Evolutionary conservation across 2,797 vertebrate genomes (phyloP).

Genomic region (Pyrrhura leucotis): DNA sequence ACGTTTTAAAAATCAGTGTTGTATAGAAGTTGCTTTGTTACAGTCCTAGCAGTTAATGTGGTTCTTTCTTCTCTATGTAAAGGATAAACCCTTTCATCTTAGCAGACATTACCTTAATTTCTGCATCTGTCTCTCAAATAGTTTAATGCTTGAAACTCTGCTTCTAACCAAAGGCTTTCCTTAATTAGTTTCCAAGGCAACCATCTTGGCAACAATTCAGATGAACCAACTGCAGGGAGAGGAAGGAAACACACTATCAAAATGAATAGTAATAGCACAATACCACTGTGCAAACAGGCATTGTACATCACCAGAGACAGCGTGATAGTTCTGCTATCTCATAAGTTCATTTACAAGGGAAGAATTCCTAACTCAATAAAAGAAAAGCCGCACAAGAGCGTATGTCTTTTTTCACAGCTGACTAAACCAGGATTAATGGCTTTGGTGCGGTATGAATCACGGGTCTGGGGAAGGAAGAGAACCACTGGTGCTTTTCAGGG

Average conservation of each 20-base stretch:
- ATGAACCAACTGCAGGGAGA: constrained; percentile 52
- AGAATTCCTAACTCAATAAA: not conserved
- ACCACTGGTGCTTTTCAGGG: not conserved
- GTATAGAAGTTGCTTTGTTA: constrained; percentile 42
- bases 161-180: constrained; percentile 59
- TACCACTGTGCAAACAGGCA: constrained; percentile 60
- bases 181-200: constrained; percentile 77
- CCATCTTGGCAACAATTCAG: constrained; percentile 51
- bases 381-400: not conserved
- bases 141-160: constrained; percentile 68
- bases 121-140: constrained; percentile 70
- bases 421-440: not conserved
- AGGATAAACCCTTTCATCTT: constrained; percentile 63
- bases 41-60: constrained; percentile 3
- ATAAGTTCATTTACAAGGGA: constrained; percentile 41
- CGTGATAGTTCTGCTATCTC: not conserved
- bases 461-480: not conserved
- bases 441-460: not conserved
- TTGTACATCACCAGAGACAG: constrained; percentile 52
- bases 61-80: constrained; percentile 50
- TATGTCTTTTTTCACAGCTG: not conserved
- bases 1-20: constrained; percentile 52
- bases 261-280: constrained; percentile 61
- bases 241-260: constrained; percentile 58
- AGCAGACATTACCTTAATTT: constrained; percentile 77